Evolutionary conservation across 2,113 vertebrate species (phyloP).

Genomic region (Channa maculata): DNA sequence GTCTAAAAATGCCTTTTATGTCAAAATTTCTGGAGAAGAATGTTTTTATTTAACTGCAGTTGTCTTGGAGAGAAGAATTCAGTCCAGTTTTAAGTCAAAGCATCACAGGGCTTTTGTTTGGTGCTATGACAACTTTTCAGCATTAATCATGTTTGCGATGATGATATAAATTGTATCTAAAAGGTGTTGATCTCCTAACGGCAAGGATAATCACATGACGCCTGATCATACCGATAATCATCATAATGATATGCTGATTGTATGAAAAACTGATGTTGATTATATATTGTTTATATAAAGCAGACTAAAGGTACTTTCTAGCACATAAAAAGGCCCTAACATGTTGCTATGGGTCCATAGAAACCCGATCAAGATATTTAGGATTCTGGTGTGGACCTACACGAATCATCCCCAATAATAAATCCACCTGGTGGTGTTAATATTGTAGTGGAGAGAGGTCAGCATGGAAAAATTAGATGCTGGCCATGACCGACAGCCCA

Average conservation of each 20-base stretch:
- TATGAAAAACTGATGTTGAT: conserved; percentile 9
- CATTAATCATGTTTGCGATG: conserved; percentile 17
- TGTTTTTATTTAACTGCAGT: too few species aligned
- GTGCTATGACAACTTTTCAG: not conserved
- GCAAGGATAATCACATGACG: conserved; percentile 10
- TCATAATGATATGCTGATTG: not conserved
- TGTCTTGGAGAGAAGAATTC: too few species aligned
- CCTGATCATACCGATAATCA: conserved; percentile 11
- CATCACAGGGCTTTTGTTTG: not conserved
- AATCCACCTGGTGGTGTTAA: too few species aligned
- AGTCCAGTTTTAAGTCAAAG: too few species aligned
- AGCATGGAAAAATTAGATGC: too few species aligned
- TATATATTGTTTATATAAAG: not conserved
- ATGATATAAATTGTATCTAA: conserved; percentile 9
- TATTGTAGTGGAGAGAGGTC: too few species aligned
- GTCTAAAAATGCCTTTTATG: too few species aligned
- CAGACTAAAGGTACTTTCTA: not conserved
- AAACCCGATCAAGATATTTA: too few species aligned
- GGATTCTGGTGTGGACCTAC: too few species aligned
- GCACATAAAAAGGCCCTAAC: not conserved
- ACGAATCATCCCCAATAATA: too few species aligned
- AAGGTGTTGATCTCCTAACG: conserved; percentile 10
- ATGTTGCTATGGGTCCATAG: not conserved
- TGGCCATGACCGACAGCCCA: too few species aligned
- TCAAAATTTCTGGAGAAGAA: too few species aligned